A percentile compares a stretch with the other conserved stretches of the same genome.
Evolutionary conservation across 1,140 invertebrate species (phyloP).

Genomic region (Choristoneura fumiferana): DNA sequence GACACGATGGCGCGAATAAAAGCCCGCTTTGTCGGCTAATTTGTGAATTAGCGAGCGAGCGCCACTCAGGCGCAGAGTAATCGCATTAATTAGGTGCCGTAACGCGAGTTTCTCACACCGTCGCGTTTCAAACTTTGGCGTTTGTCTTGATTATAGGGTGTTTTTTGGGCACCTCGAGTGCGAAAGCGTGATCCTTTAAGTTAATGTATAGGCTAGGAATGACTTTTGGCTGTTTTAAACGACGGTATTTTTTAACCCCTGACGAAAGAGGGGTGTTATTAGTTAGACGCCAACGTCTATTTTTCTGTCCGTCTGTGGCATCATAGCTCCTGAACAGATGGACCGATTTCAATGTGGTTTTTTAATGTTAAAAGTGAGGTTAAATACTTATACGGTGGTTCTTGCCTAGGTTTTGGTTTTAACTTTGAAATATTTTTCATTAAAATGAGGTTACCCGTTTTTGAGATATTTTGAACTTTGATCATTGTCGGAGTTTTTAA

Average conservation of each 20-base stretch:
- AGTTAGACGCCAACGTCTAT: background rate
- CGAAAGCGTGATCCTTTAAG: background rate
- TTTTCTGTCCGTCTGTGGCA: no score
- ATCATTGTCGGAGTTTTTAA: no score
- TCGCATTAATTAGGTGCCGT: constrained; percentile 59
- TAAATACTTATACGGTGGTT: no score
- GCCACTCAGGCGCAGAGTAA: constrained; percentile 54
- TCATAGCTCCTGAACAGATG: no score
- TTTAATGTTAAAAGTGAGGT: no score
- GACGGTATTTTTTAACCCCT: background rate
- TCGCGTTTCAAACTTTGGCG: constrained; percentile 18
- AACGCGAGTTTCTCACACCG: constrained; percentile 25
- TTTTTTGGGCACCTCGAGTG: background rate
- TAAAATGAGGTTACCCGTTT: no score
- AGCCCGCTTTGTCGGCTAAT: constrained; percentile 61
- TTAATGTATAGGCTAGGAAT: background rate
- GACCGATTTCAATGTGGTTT: no score
- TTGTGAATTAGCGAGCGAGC: constrained; percentile 56
- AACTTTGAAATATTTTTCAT: no score
- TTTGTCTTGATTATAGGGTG: background rate
- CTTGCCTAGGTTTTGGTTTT: no score
- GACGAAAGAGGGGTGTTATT: no score
- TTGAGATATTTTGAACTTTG: no score
- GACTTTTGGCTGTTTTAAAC: background rate
- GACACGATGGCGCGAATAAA: constrained; percentile 46